Evolutionary conservation across 2,797 vertebrate genomes (phyloP).

Genomic region (Schizothorax lantsangensis): DNA sequence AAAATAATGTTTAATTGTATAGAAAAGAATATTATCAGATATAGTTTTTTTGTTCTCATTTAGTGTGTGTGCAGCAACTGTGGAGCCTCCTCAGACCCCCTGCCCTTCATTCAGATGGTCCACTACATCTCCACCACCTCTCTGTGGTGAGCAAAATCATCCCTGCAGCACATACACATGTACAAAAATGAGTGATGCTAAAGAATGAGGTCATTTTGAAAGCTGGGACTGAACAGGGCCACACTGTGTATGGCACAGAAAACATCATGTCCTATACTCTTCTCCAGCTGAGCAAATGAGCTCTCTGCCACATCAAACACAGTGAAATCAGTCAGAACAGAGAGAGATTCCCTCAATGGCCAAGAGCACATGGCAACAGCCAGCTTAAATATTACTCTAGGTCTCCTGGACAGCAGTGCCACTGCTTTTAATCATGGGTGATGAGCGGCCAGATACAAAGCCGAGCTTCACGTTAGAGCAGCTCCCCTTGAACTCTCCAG

Average conservation of each 20-base stretch:
- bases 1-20: background rate
- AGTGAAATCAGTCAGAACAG: conserved; percentile 35
- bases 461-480: background rate
- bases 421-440: conserved; percentile 32
- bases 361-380: conserved; percentile 29
- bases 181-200: conserved; percentile 6
- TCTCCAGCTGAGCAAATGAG: conserved; percentile 41
- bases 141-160: conserved; percentile 85
- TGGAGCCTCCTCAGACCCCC: conserved; percentile 92
- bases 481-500: conserved; percentile 9
- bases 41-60: conserved; percentile 57
- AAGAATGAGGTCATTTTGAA: conserved; percentile 37
- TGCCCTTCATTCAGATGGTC: conserved; percentile 98
- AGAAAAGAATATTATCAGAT: background rate
- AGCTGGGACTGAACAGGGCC: background rate
- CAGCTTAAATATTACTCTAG: conserved; percentile 44
- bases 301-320: conserved; percentile 27
- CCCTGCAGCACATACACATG: conserved; percentile 22
- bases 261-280: conserved; percentile 25
- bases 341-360: conserved; percentile 36
- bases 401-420: conserved; percentile 26
- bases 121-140: conserved; percentile 98
- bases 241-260: background rate
- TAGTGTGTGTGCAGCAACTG: conserved; percentile 96
- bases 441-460: conserved; percentile 27